phyloP scores from a whole-genome alignment of 2,113 vertebrate species.

The Scopus umbretta region DNA sequence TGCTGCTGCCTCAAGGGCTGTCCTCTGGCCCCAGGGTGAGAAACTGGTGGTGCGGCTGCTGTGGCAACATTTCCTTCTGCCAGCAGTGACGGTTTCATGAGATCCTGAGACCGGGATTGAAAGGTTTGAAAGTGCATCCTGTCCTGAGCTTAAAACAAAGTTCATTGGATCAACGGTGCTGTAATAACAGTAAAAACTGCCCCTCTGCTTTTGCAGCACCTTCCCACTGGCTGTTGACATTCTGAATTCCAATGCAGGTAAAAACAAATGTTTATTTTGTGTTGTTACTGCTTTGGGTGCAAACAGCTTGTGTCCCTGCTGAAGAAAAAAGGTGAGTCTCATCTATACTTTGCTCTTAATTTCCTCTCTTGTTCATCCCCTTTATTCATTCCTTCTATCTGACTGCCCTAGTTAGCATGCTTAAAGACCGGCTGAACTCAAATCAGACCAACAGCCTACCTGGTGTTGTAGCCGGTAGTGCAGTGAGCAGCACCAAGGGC shows the following conservation, averaged over 20 bases:
- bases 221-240: neutral
- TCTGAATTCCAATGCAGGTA: neutral
- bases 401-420: too few relatives aligned
- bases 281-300: neutral
- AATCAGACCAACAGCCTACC: neutral
- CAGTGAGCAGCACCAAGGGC: neutral
- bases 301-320: neutral
- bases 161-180: fast-evolving
- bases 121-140: too few relatives aligned
- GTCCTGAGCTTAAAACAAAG: neutral
- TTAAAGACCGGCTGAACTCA: neutral
- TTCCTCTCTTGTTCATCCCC: neutral
- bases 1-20: neutral
- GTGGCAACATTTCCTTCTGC: neutral
- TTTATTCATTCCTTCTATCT: too few relatives aligned
- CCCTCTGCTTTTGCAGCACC: neutral
- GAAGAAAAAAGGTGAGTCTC: neutral
- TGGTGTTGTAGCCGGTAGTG: neutral
- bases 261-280: neutral
- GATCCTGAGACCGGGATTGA: neutral
- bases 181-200: neutral
- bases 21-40: too few relatives aligned
- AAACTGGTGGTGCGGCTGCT: neutral
- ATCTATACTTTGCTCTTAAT: neutral
- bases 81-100: fast-evolving